A percentile compares a stretch with the other conserved stretches of the same genome.
Conservation (phyloP, 2,797 vertebrate species). For the Aselliscus stoliczkanus region DNA sequence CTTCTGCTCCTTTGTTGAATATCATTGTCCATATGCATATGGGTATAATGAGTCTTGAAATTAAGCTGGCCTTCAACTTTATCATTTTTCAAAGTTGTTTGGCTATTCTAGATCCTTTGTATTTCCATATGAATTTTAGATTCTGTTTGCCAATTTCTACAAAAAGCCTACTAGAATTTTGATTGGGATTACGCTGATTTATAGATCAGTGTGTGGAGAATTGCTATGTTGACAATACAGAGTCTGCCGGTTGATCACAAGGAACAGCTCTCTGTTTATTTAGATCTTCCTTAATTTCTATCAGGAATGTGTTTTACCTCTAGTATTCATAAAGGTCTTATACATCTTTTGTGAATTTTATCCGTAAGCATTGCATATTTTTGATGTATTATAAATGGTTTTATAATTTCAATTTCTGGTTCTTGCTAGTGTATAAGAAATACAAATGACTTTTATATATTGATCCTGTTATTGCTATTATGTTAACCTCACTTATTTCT, state of each 20-base stretch:
- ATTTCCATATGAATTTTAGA: not conserved
- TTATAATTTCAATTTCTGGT: not conserved
- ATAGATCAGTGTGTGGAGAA: not conserved
- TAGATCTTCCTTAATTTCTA: not conserved
- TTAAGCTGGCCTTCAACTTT: not conserved
- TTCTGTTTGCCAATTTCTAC: not conserved
- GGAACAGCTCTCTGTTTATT: not conserved
- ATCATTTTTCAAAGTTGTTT: not conserved
- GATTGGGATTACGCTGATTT: not conserved
- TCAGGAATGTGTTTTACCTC: not conserved
- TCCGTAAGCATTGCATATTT: not conserved
- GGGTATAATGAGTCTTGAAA: not conserved
- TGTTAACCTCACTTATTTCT: not conserved
- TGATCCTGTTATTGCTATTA: not conserved
- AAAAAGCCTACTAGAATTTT: not conserved
- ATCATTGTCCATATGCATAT: not conserved
- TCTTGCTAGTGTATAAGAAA: not conserved
- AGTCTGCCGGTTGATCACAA: not conserved
- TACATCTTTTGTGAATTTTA: not conserved
- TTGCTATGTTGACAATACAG: not conserved
- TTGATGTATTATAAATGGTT: not conserved
- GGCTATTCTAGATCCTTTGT: not conserved
- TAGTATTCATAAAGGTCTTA: not conserved
- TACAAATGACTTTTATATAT: not conserved
- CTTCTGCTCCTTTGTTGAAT: not conserved